Percentiles rank a stretch among this genome's conserved stretches.
Conservation (phyloP, 37 sponge, comb jelly and placozoan species). For the Beroe forskalii region DNA sequence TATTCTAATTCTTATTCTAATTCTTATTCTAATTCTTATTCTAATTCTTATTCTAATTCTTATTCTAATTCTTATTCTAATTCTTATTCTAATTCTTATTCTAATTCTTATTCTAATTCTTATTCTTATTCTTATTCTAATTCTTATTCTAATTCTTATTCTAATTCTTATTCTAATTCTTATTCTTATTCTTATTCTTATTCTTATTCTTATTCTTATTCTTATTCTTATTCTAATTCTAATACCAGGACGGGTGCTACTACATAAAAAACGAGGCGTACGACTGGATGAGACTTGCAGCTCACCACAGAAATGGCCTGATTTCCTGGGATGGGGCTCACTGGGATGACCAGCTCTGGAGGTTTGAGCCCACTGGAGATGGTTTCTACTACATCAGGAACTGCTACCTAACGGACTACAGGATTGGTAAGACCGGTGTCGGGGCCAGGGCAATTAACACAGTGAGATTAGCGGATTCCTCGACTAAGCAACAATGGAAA, state of each 20-base stretch:
- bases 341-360: not conserved
- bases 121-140: too few relatives aligned
- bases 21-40: too few relatives aligned
- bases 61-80: too few relatives aligned
- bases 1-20: too few relatives aligned
- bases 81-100: too few relatives aligned
- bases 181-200: too few relatives aligned
- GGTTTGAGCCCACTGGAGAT: slow-evolving; percentile 14
- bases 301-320: not conserved
- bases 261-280: slow-evolving; percentile 4
- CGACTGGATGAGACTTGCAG: not conserved
- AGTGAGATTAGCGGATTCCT: not conserved
- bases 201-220: too few relatives aligned
- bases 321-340: not conserved
- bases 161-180: too few relatives aligned
- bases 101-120: too few relatives aligned
- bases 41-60: too few relatives aligned
- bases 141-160: too few relatives aligned
- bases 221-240: too few relatives aligned
- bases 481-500: not conserved
- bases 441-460: not conserved
- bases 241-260: not conserved
- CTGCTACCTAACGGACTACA: not conserved
- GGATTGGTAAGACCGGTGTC: not conserved
- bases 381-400: not conserved